Conservation (phyloP, 2,797 vertebrate species). For the Diplodus sargus region DNA sequence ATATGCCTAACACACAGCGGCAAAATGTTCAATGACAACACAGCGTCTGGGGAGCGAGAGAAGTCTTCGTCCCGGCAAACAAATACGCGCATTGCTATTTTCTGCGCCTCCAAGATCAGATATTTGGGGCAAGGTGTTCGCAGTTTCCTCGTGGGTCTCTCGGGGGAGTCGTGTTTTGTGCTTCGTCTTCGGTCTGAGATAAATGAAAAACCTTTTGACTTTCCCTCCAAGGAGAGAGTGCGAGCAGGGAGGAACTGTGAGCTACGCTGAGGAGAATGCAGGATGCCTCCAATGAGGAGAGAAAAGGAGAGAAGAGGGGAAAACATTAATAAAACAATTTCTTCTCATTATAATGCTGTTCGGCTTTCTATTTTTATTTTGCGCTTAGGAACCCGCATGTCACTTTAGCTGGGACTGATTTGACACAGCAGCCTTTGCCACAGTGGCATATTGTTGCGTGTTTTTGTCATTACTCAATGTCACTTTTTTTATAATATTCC, state of each 20-base stretch:
- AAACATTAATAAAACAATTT: constrained; percentile 81
- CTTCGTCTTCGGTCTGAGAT: constrained; percentile 82
- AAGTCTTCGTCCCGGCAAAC: constrained; percentile 81
- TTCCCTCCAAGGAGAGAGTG: constrained; percentile 82
- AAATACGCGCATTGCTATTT: constrained; percentile 84
- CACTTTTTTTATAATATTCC: constrained; percentile 71
- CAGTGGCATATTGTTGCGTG: constrained; percentile 61
- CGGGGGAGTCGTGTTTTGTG: constrained; percentile 79
- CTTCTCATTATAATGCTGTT: constrained; percentile 74
- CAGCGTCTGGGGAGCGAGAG: constrained; percentile 74
- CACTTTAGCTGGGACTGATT: constrained; percentile 68
- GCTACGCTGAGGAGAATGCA: constrained; percentile 74
- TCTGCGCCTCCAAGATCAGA: constrained; percentile 83
- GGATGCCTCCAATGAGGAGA: constrained; percentile 61
- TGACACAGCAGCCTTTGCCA: constrained; percentile 65
- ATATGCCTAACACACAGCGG: constrained; percentile 68
- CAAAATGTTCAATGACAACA: constrained; percentile 82
- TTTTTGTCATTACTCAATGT: constrained; percentile 78
- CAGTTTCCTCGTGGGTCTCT: constrained; percentile 82
- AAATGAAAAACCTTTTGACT: constrained; percentile 86
- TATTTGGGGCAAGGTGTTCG: constrained; percentile 88
- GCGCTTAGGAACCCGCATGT: constrained; percentile 59
- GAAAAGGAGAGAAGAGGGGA: constrained; percentile 31
- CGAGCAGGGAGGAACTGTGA: constrained; percentile 72
- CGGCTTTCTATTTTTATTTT: constrained; percentile 77